Percentiles rank a stretch among this genome's conserved stretches.
Evolutionary conservation across 2,888 invertebrate species (phyloP).

Genomic region (Ophion costatus): DNA sequence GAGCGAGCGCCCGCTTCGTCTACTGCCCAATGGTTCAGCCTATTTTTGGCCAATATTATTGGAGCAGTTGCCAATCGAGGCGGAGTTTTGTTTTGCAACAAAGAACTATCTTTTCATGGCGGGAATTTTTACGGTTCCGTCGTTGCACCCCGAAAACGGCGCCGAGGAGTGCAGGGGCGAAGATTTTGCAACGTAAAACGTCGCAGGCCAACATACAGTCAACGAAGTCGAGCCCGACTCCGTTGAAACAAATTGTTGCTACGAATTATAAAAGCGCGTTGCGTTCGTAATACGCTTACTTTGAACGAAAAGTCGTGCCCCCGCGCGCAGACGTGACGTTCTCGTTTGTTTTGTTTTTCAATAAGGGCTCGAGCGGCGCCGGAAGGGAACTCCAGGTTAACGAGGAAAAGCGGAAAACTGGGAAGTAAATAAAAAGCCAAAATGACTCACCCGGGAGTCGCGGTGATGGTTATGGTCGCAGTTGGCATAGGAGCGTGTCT

Average conservation of each 20-base stretch:
- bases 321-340: background rate
- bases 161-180: background rate
- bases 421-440: background rate
- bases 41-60: constrained; percentile 46
- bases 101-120: constrained; percentile 33
- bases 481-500: constrained; percentile 71
- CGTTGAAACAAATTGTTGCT: background rate
- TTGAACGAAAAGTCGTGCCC: background rate
- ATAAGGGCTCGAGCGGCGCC: background rate
- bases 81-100: constrained; percentile 21
- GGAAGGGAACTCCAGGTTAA: background rate
- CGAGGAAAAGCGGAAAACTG: background rate
- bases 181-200: constrained; percentile 36
- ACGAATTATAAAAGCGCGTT: background rate
- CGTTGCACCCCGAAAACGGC: constrained; percentile 10
- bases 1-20: background rate
- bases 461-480: constrained; percentile 71
- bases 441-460: constrained; percentile 73
- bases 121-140: constrained; percentile 51
- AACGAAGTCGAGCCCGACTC: background rate
- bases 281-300: background rate
- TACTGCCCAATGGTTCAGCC: constrained; percentile 31
- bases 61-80: constrained; percentile 34
- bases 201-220: constrained; percentile 16
- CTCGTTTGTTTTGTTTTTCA: background rate